These are phyloP conservation scores for Chiloscyllium punctatum DNA, from an alignment of 2,797 vertebrate genomes.

Conservation along the genomic window DNA sequence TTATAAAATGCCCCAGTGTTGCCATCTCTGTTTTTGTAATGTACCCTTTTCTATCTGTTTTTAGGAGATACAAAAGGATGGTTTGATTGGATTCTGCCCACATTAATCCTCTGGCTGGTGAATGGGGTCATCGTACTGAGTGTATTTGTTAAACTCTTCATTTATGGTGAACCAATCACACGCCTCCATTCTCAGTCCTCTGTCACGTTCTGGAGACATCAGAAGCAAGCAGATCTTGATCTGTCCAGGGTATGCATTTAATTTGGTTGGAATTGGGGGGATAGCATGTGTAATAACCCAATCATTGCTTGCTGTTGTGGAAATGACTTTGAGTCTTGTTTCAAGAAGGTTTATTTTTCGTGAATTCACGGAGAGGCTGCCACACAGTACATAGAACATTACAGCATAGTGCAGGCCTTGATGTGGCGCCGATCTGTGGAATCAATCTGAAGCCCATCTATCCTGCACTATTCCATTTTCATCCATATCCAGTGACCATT, in stretches of 20 bases:
- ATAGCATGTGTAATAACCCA: neutral
- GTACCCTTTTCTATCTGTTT: conserved; percentile 39
- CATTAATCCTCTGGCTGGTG: conserved; percentile 86
- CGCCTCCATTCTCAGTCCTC: conserved; percentile 86
- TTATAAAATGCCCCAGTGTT: neutral
- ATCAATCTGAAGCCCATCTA: no score
- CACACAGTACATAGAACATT: no score
- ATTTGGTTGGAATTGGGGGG: neutral
- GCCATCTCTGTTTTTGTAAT: conserved; percentile 35
- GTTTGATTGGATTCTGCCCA: conserved; percentile 88
- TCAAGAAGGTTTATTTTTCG: no score
- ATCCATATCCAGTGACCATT: no score
- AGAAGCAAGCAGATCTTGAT: conserved; percentile 89
- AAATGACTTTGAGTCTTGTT: no score
- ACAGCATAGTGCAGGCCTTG: no score
- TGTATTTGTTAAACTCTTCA: conserved; percentile 85
- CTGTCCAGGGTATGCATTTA: conserved; percentile 69
- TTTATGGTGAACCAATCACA: conserved; percentile 88
- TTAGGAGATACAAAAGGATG: conserved; percentile 56
- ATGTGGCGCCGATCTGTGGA: no score
- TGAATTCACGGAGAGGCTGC: no score
- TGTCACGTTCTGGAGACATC: conserved; percentile 91
- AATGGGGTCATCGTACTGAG: conserved; percentile 88
- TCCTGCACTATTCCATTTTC: no score
- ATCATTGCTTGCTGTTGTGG: no score